Evolutionary conservation across 2,113 vertebrate species (phyloP).

Genomic region (Corythaixoides concolor): DNA sequence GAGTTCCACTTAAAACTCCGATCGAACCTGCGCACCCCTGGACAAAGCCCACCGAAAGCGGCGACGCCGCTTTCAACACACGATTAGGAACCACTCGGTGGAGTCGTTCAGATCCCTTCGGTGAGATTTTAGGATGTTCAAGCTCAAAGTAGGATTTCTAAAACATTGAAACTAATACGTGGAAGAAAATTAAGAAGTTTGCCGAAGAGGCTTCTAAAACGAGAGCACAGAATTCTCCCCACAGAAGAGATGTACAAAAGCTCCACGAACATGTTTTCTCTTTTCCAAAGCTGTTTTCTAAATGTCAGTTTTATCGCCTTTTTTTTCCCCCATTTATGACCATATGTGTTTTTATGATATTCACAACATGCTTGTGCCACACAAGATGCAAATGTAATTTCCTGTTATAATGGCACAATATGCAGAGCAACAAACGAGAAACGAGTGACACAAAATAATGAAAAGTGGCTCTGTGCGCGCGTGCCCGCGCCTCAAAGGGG

Average conservation of each 20-base stretch:
- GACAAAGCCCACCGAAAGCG: background rate
- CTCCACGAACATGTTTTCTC: slow-evolving; percentile 38
- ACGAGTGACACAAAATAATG: slow-evolving; percentile 70
- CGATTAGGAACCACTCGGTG: rapidly evolving
- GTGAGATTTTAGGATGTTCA: background rate
- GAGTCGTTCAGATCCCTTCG: background rate
- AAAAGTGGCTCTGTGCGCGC: background rate
- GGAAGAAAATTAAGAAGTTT: background rate
- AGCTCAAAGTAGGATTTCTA: background rate
- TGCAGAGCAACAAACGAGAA: slow-evolving; percentile 62
- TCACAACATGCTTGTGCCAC: slow-evolving; percentile 78
- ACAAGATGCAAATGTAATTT: slow-evolving; percentile 78
- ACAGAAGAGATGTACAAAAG: background rate
- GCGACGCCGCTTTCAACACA: rapidly evolving
- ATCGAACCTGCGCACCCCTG: background rate
- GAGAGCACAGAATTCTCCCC: background rate
- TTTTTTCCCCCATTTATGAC: slow-evolving; percentile 63
- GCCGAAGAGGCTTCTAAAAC: background rate
- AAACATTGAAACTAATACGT: background rate
- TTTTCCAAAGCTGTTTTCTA: slow-evolving; percentile 69
- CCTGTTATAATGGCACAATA: slow-evolving; percentile 70
- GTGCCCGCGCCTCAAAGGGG: background rate
- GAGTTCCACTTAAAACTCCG: background rate
- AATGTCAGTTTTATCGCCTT: slow-evolving; percentile 74
- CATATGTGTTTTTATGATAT: slow-evolving; percentile 80